These are phyloP conservation scores for Sylvietta virens DNA, from an alignment of 2,113 vertebrate species.

Conservation along the genomic window DNA sequence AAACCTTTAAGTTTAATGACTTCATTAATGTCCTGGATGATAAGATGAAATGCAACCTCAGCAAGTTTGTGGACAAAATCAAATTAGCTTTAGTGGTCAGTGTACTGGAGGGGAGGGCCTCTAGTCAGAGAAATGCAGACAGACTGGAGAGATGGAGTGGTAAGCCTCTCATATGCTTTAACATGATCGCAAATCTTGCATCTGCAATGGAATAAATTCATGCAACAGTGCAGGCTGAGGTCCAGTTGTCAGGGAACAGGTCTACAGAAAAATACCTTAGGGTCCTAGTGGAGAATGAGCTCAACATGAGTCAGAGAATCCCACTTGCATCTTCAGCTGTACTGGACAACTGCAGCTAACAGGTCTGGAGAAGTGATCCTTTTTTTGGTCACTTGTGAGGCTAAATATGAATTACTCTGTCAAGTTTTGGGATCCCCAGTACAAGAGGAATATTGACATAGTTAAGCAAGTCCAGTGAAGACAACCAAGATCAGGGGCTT, in stretches of 20 bases:
- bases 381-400: background rate
- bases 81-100: background rate
- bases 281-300: background rate
- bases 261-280: background rate
- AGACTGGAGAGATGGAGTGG: background rate
- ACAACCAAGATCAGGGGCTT: background rate
- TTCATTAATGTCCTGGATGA: background rate
- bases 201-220: background rate
- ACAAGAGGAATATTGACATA: background rate
- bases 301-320: background rate
- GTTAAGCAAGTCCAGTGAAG: background rate
- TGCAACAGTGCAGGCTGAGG: background rate
- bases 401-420: background rate
- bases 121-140: background rate
- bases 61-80: background rate
- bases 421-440: background rate
- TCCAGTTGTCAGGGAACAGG: accelerated
- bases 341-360: background rate
- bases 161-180: background rate
- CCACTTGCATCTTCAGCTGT: background rate
- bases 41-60: background rate
- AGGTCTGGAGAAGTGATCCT: background rate
- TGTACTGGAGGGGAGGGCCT: background rate
- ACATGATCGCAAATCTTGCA: background rate
- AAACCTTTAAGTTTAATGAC: background rate